Percentiles rank a stretch among this genome's conserved stretches.
phyloP scores from a whole-genome alignment of 2,797 vertebrate genomes.

The Kryptolebias ocellatus region DNA sequence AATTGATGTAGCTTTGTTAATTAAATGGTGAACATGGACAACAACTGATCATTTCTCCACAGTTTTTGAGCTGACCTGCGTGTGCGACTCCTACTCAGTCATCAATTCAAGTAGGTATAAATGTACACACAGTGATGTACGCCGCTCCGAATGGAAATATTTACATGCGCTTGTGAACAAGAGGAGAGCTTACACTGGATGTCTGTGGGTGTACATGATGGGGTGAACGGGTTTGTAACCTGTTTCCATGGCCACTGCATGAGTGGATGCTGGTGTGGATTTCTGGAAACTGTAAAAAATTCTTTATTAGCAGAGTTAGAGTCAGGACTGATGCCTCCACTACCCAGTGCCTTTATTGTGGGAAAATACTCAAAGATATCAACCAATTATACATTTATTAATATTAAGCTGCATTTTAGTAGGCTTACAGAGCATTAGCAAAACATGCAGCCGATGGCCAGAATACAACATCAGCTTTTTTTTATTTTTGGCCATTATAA shows the following conservation, averaged over 20 bases:
- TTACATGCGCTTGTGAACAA: not conserved
- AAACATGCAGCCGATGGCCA: too few relatives aligned
- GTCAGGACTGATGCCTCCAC: too few relatives aligned
- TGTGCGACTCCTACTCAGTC: not conserved
- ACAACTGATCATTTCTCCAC: not conserved
- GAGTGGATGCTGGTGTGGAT: conserved; percentile 50
- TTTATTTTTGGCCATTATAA: too few relatives aligned
- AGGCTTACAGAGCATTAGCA: too few relatives aligned
- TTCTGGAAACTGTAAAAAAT: conserved; percentile 31
- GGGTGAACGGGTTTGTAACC: conserved; percentile 48
- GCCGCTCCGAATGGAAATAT: conserved; percentile 4
- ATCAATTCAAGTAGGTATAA: not conserved
- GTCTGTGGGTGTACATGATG: conserved; percentile 30
- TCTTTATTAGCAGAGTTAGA: conserved; percentile 10
- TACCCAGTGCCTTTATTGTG: too few relatives aligned
- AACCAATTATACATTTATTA: too few relatives aligned
- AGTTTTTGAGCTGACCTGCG: not conserved
- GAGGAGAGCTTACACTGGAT: not conserved
- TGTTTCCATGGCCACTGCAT: conserved; percentile 67
- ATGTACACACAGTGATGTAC: not conserved
- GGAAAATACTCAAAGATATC: too few relatives aligned
- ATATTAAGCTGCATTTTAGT: too few relatives aligned
- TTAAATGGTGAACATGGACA: not conserved
- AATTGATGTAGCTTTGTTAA: not conserved
- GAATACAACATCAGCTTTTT: too few relatives aligned